Base-by-base conservation (phyloP, 2,113 vertebrate species). In the Electrona antarctica region DNA sequence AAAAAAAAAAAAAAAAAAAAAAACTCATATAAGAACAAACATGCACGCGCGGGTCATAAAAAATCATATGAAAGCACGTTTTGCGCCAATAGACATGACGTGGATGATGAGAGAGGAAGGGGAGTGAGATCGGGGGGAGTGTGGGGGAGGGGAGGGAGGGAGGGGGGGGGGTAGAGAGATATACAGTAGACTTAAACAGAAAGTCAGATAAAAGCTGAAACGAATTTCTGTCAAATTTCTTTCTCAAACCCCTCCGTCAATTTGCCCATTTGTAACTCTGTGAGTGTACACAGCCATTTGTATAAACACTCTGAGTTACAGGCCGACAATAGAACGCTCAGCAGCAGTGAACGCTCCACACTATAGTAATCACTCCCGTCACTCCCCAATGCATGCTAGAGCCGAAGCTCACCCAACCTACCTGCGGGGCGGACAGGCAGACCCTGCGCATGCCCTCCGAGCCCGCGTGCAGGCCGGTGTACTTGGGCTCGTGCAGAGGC, bases 401-500 rank as follows among this genome's bases (percentile, higher is more conserved):
- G 94, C 92, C 89, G 5, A 41, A 41, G 3, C 33, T 6, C 33
- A 94, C 92, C 89, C 77, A 85, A 96, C 96, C 75, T 97, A 98
- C 97, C 97, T 98, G 97, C 90, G 96, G 94, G 93, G 94, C 94
- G 82, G 95, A 92, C 85, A 98, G 94, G 85, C 97, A 97, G 83
- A 96, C 95, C 83, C 97, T 95, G 92, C 97, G 96, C 95, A 98
- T 96, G 78, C 95, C 93, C 92, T 97, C 97, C 68, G 95, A 90
- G 91, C 95, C 83, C 79, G 95, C 84, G 90, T 96, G 95, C 91
- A 96, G 92, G 88, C 94, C 85, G 88, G 95, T 84, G 87, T 95
- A 97, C 89, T 97, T 97, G 93, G 94, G 94, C 85, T 97, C 96
- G 80, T 95, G 95, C 74, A 98, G 93, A 71, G 93, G 94, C 33